A percentile compares a stretch with the other conserved stretches of the same genome.
Evolutionary conservation across 2,888 invertebrate species (phyloP).

Genomic region (Nesidiocoris tenuis): DNA sequence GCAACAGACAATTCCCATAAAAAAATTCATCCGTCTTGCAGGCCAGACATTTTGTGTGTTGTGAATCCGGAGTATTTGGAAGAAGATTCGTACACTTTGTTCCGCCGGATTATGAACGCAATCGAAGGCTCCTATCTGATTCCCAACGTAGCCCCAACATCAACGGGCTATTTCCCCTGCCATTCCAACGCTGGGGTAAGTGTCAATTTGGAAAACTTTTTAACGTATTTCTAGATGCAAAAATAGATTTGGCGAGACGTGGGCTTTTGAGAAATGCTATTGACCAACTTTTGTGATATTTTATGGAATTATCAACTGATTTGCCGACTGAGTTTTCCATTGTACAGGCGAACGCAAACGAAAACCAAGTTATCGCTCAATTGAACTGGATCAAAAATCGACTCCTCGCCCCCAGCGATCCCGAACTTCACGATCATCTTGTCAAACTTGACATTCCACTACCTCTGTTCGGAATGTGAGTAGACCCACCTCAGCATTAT

Average conservation of each 20-base stretch:
- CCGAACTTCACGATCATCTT: conserved; percentile 65
- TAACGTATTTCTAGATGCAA: too few relatives aligned
- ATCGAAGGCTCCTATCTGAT: conserved; percentile 66
- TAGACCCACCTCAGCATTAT: conserved; percentile 47
- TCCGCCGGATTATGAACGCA: conserved; percentile 64
- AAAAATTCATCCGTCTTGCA: too few relatives aligned
- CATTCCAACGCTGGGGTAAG: conserved; percentile 54
- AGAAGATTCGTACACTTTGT: conserved; percentile 72
- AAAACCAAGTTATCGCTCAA: conserved; percentile 64
- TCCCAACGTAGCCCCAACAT: conserved; percentile 59
- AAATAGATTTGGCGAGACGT: too few relatives aligned
- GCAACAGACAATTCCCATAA: too few relatives aligned
- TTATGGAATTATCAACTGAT: too few relatives aligned
- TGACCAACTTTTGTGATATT: too few relatives aligned
- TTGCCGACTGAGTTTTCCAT: too few relatives aligned
- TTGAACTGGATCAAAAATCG: conserved; percentile 57
- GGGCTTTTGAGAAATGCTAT: too few relatives aligned
- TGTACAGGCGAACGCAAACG: conserved; percentile 49
- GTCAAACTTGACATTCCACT: conserved; percentile 73
- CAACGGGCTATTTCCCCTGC: conserved; percentile 58
- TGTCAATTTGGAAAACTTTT: too few relatives aligned
- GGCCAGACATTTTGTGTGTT: conserved; percentile 64
- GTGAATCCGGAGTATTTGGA: conserved; percentile 70
- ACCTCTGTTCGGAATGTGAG: conserved; percentile 83
- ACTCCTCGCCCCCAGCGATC: conserved; percentile 57